Percentiles rank a stretch among this genome's conserved stretches.
Conservation (phyloP, 2,888 invertebrate genomes). For the Plemyria rubiginata region DNA sequence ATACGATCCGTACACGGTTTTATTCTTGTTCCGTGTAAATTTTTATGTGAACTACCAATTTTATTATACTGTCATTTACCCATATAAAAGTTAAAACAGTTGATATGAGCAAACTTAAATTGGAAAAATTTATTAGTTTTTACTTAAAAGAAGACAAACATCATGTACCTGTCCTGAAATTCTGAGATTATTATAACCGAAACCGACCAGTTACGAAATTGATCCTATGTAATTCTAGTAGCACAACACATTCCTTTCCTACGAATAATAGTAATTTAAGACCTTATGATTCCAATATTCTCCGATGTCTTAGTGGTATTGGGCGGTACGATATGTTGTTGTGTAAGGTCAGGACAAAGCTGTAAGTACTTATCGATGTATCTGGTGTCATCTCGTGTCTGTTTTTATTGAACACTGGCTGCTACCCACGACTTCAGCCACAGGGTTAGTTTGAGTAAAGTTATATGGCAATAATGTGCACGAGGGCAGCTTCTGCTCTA, state of each 20-base stretch:
- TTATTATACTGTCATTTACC: slow-evolving; percentile 58
- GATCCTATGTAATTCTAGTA: slow-evolving; percentile 14
- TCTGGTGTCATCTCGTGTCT: not conserved
- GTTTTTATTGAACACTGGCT: not conserved
- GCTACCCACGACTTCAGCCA: too few relatives aligned
- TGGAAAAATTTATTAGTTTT: slow-evolving; percentile 50
- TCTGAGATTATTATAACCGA: not conserved
- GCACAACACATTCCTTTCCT: slow-evolving; percentile 16
- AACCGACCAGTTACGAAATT: slow-evolving; percentile 7
- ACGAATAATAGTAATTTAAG: slow-evolving; percentile 19
- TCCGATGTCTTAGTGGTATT: slow-evolving; percentile 16
- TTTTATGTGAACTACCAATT: slow-evolving; percentile 60
- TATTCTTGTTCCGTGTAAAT: slow-evolving; percentile 64
- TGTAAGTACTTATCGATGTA: slow-evolving; percentile 1
- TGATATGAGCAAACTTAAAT: slow-evolving; percentile 57
- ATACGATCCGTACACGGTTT: slow-evolving; percentile 55
- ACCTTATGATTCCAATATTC: slow-evolving; percentile 17
- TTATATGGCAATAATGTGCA: too few relatives aligned
- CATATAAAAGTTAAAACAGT: slow-evolving; percentile 57
- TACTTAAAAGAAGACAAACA: slow-evolving; percentile 50
- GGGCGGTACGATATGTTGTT: slow-evolving; percentile 23
- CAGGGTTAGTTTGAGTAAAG: too few relatives aligned
- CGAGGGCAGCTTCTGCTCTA: too few relatives aligned
- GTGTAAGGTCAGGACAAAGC: slow-evolving; percentile 24
- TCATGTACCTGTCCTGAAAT: slow-evolving; percentile 16